Percentiles rank a stretch among this genome's conserved stretches.
phyloP scores from a whole-genome alignment of 2,113 vertebrate genomes.

The Campylomormyrus tamandua region DNA sequence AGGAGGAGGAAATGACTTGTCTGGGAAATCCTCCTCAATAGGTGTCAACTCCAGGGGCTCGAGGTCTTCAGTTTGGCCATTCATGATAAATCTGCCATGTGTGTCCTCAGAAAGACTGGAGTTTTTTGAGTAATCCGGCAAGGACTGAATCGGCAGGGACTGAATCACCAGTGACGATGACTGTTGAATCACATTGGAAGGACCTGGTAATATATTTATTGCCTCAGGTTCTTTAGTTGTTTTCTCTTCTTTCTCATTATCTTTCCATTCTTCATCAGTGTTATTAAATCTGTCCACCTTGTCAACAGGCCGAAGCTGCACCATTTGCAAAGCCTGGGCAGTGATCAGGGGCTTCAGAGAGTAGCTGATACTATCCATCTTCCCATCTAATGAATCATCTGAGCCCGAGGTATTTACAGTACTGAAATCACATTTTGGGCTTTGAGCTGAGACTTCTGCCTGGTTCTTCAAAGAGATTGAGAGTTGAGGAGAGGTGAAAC shows the following conservation, averaged over 20 bases:
- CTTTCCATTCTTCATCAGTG: slow-evolving; percentile 36
- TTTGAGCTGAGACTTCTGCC: slow-evolving; percentile 43
- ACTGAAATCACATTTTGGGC: slow-evolving; percentile 39
- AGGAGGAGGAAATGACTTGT: slow-evolving; percentile 22
- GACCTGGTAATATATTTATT: slow-evolving; percentile 16
- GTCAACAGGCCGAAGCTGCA: slow-evolving; percentile 72
- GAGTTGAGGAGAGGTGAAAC: slow-evolving; percentile 23
- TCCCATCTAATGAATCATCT: slow-evolving; percentile 17
- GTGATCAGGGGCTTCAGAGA: slow-evolving; percentile 69
- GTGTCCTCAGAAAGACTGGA: not conserved
- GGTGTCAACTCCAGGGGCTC: not conserved
- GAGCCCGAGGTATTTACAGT: not conserved
- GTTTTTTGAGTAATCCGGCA: slow-evolving; percentile 39
- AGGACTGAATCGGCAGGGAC: slow-evolving; percentile 39
- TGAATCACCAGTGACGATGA: slow-evolving; percentile 42
- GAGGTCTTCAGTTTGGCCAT: not conserved
- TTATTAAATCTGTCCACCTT: slow-evolving; percentile 44
- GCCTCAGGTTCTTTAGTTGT: slow-evolving; percentile 47
- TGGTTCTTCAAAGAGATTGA: slow-evolving; percentile 22
- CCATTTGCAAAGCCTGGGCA: slow-evolving; percentile 66
- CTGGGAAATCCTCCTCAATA: not conserved
- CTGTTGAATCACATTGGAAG: slow-evolving; percentile 33
- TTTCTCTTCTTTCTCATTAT: slow-evolving; percentile 58
- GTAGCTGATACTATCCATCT: not conserved
- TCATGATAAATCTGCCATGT: not conserved